Percentiles rank a stretch among this genome's conserved stretches.
Evolutionary conservation across 2,888 invertebrate genomes (phyloP).

Genomic region (Platycnemis pennipes): DNA sequence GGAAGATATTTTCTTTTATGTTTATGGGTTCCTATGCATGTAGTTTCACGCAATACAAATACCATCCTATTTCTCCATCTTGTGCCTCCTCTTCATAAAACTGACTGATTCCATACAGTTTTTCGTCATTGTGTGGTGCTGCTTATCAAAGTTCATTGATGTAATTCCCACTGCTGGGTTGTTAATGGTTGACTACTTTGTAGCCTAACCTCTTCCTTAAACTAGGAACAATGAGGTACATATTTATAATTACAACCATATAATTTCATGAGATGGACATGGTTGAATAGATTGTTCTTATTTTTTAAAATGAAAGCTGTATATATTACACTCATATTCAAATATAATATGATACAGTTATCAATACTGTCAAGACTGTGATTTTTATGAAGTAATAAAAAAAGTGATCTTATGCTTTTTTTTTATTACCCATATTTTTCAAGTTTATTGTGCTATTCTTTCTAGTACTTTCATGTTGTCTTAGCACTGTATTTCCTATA

Average conservation of each 20-base stretch:
- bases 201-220: slow-evolving; percentile 60
- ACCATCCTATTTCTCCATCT: slow-evolving; percentile 57
- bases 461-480: too few species aligned
- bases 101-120: slow-evolving; percentile 47
- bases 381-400: slow-evolving; percentile 68
- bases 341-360: slow-evolving; percentile 63
- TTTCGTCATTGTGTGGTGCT: slow-evolving; percentile 61
- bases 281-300: slow-evolving; percentile 67
- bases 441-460: too few species aligned
- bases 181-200: slow-evolving; percentile 65
- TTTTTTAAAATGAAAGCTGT: slow-evolving; percentile 64
- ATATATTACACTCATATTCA: slow-evolving; percentile 64
- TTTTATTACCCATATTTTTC: too few species aligned
- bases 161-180: slow-evolving; percentile 61
- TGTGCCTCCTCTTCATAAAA: slow-evolving; percentile 67
- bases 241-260: slow-evolving; percentile 61
- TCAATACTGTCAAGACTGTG: slow-evolving; percentile 65
- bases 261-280: slow-evolving; percentile 56
- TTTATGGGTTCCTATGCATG: slow-evolving; percentile 64
- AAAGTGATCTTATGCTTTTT: slow-evolving; percentile 66
- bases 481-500: too few species aligned
- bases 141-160: slow-evolving; percentile 65
- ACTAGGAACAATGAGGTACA: slow-evolving; percentile 53
- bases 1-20: slow-evolving; percentile 46
- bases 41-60: slow-evolving; percentile 57